Evolutionary conservation across 2,113 vertebrate species (phyloP), one percentile per base, ranked within the genome.

Genomic region (Pteronura brasiliensis): DNA sequence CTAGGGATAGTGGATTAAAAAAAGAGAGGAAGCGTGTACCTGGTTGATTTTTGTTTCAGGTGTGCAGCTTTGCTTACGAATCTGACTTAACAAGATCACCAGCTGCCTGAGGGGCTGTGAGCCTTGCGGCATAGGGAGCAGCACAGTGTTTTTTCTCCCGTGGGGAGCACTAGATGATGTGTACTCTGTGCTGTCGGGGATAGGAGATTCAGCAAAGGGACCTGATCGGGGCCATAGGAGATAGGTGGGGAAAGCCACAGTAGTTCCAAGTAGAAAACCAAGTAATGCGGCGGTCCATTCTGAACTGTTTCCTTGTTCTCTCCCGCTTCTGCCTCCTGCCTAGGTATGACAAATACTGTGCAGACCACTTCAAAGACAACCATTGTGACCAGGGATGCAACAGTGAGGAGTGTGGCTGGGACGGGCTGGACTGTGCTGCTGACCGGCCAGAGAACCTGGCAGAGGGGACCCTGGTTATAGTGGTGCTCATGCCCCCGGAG

Each of bases 381-480:
- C 98, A 98, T 82, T 99, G 99, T 42, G 99, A 99, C 98, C 98
- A 99, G 97, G 99, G 99, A 74, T 99, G 99, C 97, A 99, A 99
- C 96, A 99, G 98, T 0, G 99, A 99, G 97, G 99, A 99, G 76
- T 99, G 99, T 10, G 99, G 99, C 98, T 99, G 99, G 99, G 99
- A 99, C 0, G 99, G 99, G 15, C 98, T 99, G 97, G 99, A 99
- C 98, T 99, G 99, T 14, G 99, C 99, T 0, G 47, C 39, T 0
- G 98, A 99, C 96, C 98, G 94, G n/a, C 98, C 99, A 0, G 97
- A 99, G 95, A 99, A 99, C 86, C 90, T 99, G 97, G 99, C 99
- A 0, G 98, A 98, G 1, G 99, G 99, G 13, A 99, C 99, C 3
- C 98, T 99, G 18, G 98, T 99, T 18, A 98, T 99, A 0, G 99